Conservation (phyloP, 2,888 invertebrate species). For the Eurytoma californica region DNA sequence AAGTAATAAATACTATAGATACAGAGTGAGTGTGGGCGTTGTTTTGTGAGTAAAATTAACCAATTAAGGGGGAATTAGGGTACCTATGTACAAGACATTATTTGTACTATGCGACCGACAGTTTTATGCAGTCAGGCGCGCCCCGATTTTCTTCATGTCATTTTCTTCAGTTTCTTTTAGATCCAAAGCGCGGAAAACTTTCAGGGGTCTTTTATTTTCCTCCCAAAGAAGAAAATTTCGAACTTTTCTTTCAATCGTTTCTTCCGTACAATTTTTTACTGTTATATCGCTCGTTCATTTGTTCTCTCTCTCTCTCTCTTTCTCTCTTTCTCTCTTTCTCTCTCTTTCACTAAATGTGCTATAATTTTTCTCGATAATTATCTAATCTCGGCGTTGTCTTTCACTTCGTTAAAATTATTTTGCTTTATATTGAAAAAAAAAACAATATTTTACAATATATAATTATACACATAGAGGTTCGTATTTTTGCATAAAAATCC, state of each 20-base stretch:
- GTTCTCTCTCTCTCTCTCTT: constrained; percentile 55
- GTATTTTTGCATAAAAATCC: constrained; percentile 61
- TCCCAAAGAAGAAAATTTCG: constrained; percentile 30
- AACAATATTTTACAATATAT: constrained; percentile 72
- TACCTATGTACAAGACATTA: constrained; percentile 74
- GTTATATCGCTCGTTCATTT: constrained; percentile 55
- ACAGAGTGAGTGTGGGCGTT: constrained; percentile 73
- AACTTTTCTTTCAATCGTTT: constrained; percentile 47
- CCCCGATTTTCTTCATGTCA: constrained; percentile 64
- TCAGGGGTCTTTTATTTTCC: neutral
- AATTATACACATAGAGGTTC: constrained; percentile 64
- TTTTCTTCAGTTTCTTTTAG: constrained; percentile 55
- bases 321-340: constrained; percentile 54
- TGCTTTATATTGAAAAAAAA: constrained; percentile 57
- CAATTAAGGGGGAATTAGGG: constrained; percentile 61
- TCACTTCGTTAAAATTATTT: constrained; percentile 67
- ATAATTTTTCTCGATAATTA: constrained; percentile 60
- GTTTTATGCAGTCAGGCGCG: constrained; percentile 63
- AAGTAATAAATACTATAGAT: constrained; percentile 76
- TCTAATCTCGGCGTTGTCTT: constrained; percentile 68
- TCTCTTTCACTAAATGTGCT: constrained; percentile 36
- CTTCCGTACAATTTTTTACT: constrained; percentile 51
- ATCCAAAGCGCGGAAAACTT: constrained; percentile 43
- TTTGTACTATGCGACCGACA: constrained; percentile 74
- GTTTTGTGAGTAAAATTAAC: constrained; percentile 71